Evolutionary conservation across 2,113 vertebrate species (phyloP).

Genomic region (Daubentonia madagascariensis): DNA sequence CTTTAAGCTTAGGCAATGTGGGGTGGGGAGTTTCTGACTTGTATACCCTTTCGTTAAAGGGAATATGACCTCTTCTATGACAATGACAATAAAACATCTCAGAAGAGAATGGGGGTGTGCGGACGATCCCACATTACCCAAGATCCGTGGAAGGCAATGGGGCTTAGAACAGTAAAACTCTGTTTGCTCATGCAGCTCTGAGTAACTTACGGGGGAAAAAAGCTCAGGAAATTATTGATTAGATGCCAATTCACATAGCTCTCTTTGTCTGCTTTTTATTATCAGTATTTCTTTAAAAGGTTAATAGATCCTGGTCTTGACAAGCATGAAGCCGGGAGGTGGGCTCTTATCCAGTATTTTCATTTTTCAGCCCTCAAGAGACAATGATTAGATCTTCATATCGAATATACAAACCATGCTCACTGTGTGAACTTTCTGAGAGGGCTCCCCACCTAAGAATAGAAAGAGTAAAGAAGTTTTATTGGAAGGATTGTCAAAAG

Average conservation of each 20-base stretch:
- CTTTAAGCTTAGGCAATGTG: neutral
- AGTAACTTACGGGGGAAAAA: conserved; percentile 69
- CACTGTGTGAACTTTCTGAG: conserved; percentile 78
- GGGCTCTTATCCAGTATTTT: conserved; percentile 84
- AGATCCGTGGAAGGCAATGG: conserved; percentile 34
- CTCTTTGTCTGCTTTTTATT: conserved; percentile 83
- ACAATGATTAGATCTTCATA: conserved; percentile 82
- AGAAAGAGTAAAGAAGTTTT: conserved; percentile 53
- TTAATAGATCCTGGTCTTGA: conserved; percentile 83
- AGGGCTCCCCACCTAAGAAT: conserved; percentile 57
- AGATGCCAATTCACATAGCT: conserved; percentile 84
- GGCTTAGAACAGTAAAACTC: conserved; percentile 70
- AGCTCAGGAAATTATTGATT: conserved; percentile 75
- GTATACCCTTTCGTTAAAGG: neutral
- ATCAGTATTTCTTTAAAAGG: conserved; percentile 83
- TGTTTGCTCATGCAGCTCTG: conserved; percentile 78
- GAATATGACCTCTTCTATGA: neutral
- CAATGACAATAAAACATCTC: neutral
- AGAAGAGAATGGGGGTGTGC: conserved; percentile 33
- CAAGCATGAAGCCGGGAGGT: conserved; percentile 81
- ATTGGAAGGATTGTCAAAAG: conserved; percentile 61
- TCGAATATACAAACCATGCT: conserved; percentile 75
- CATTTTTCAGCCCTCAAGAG: conserved; percentile 83
- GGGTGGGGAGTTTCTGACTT: neutral
- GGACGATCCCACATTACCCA: conserved; percentile 26